phyloP scores from a whole-genome alignment of 2,113 vertebrate species.

The Megaleporinus macrocephalus region DNA sequence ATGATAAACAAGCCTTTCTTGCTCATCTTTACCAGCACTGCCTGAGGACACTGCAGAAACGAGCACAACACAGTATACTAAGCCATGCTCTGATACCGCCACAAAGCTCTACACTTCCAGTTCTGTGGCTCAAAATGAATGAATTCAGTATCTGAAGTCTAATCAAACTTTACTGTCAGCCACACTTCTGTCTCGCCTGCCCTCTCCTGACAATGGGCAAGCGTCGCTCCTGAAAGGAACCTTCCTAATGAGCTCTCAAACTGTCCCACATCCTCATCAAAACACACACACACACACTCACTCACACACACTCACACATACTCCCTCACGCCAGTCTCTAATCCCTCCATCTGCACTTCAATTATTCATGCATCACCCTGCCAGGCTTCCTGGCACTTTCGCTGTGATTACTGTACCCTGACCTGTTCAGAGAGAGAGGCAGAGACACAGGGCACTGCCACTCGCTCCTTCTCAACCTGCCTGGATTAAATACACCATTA shows the following conservation, averaged over 20 bases:
- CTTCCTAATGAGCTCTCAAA: constrained; percentile 53
- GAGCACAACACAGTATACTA: not conserved
- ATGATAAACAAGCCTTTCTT: not conserved
- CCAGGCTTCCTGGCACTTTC: constrained; percentile 51
- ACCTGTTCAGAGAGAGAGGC: constrained; percentile 6
- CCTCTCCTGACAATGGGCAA: constrained; percentile 19
- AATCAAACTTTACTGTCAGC: constrained; percentile 9
- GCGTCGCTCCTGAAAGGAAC: constrained; percentile 4
- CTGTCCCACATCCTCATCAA: constrained; percentile 43
- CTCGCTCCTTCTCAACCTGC: constrained; percentile 6
- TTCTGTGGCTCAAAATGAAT: not conserved
- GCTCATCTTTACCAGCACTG: not conserved
- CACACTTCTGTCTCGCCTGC: constrained; percentile 10
- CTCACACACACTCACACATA: constrained; percentile 20
- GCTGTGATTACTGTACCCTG: constrained; percentile 42
- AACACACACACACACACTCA: constrained; percentile 22
- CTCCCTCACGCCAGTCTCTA: constrained; percentile 39
- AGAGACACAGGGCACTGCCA: not conserved
- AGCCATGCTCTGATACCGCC: not conserved
- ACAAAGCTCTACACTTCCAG: not conserved
- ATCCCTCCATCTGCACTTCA: constrained; percentile 56
- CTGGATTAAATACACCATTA: constrained; percentile 34
- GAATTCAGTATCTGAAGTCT: not conserved
- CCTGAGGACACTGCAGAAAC: not conserved
- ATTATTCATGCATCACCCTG: constrained; percentile 58